Evolutionary conservation across 2,888 invertebrate genomes (phyloP).

Genomic region (Mesorhabditis belari): DNA sequence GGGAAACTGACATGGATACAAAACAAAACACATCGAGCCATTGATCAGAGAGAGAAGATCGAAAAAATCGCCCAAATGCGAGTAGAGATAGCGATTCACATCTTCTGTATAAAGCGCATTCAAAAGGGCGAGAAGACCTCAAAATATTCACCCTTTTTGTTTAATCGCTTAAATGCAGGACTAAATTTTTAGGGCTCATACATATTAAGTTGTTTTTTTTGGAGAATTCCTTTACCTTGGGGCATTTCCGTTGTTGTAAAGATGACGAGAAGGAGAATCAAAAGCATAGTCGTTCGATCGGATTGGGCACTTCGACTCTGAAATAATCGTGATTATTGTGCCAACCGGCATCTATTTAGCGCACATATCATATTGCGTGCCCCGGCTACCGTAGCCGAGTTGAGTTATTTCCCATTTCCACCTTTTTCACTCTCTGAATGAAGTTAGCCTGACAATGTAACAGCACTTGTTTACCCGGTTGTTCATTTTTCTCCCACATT

Average conservation of each 20-base stretch:
- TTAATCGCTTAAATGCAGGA: no score
- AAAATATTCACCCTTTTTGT: no score
- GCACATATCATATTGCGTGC: no score
- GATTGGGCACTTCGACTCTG: slow-evolving; percentile 12
- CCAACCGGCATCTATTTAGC: no score
- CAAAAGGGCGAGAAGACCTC: slow-evolving; percentile 29
- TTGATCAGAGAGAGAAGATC: slow-evolving; percentile 35
- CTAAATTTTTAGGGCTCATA: no score
- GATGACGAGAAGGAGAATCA: slow-evolving; percentile 9
- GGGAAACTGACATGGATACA: slow-evolving; percentile 20
- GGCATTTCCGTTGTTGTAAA: slow-evolving; percentile 13
- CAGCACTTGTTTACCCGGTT: no score
- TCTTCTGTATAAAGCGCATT: slow-evolving; percentile 27
- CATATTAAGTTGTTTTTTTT: no score
- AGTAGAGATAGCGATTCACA: slow-evolving; percentile 34
- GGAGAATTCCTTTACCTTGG: slow-evolving; percentile 3
- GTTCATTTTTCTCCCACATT: no score
- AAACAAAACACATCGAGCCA: slow-evolving; percentile 34
- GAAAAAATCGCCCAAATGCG: slow-evolving; percentile 30
- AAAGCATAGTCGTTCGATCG: slow-evolving; percentile 9
- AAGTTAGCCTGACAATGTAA: no score
- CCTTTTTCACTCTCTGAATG: no score
- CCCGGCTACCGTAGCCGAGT: no score
- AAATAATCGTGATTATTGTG: slow-evolving; percentile 2
- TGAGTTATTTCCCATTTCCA: no score